Conservation (phyloP, 2,888 invertebrate species). For the Stenoptilia bipunctidactyla region DNA sequence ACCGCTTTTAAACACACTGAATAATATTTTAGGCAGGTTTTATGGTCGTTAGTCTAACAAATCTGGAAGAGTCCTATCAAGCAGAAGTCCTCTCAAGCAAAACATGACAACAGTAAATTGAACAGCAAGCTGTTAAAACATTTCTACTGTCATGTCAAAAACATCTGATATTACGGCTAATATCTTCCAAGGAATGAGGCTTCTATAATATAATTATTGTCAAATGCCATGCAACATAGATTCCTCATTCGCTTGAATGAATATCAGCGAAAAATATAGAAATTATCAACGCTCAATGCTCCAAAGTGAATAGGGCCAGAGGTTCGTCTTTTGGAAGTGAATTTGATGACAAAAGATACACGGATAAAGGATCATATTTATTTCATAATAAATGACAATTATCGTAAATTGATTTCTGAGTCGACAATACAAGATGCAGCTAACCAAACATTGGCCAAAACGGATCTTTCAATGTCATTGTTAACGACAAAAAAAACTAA, state of each 20-base stretch:
- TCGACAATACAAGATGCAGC: constrained; percentile 67
- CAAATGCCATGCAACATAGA: constrained; percentile 41
- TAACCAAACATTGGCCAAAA: constrained; percentile 78
- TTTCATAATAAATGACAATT: constrained; percentile 72
- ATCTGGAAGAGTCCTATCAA: too few relatives aligned
- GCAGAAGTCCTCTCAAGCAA: too few relatives aligned
- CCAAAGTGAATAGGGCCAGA: constrained; percentile 31
- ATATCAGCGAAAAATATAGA: constrained; percentile 51
- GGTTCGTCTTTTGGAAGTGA: constrained; percentile 38
- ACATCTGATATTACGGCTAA: constrained; percentile 46
- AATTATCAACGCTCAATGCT: constrained; percentile 48
- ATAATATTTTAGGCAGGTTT: too few relatives aligned
- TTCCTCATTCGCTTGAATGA: constrained; percentile 38
- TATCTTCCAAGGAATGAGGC: constrained; percentile 27
- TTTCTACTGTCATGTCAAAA: too few relatives aligned
- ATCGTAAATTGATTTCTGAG: constrained; percentile 64
- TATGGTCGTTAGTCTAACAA: too few relatives aligned
- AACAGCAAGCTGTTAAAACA: too few relatives aligned
- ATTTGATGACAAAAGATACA: constrained; percentile 32
- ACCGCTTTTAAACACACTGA: too few relatives aligned
- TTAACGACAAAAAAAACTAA: constrained; percentile 33
- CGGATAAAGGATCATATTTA: constrained; percentile 66
- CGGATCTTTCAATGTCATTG: constrained; percentile 61
- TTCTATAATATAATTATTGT: constrained; percentile 58
- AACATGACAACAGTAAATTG: constrained; percentile 12